Evolutionary conservation across 2,113 vertebrate genomes (phyloP), one percentile per base, ranked within the genome.

Genomic region (Spilogale gracilis): DNA sequence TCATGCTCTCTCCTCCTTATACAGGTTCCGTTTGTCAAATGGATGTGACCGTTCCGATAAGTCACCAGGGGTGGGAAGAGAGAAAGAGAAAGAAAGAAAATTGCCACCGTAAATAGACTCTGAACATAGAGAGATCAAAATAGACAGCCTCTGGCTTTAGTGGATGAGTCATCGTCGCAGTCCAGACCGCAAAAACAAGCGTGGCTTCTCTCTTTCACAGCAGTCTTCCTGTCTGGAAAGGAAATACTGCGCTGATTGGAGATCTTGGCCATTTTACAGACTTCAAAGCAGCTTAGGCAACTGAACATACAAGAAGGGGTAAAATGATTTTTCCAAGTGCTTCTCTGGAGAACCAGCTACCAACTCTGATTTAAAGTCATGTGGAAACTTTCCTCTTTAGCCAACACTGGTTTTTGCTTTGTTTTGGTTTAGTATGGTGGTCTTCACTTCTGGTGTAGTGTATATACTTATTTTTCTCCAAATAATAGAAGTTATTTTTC

Each of bases 121-220:
- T 61, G 94, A 97, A 97, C 16, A 98, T 90, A 45, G 94, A 96
- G 88, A 97, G 63, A 95, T 98, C 93, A 97, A 98, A 98, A 97
- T 85, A 98, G 94, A 65, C 92, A 97, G 87, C 17, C 74, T 97
- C 97, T 98, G 97, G 67, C 96, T 94, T 98, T 96, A 8, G 81
- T 67, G 82, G 63, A 92, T 96, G 97, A 95, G 94, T 98, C 98
- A 98, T n/a, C 0, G 0, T 13, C 95, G 95, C 21, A 96, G 94
- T 67, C 80, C 94, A 81, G 95, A 97, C 95, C 50, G 1, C 96
- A 98, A 84, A 97, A 97, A 94, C 88, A 74, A 97, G 14, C 1
- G 17, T 25, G 76, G 89, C 92, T 88, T 89, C 89, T 95, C 95
- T 84, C 9, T 60, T 94, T 52, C 87, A 58, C 45, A 27, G 80